phyloP scores from a whole-genome alignment of 2,888 invertebrate species.

The Sussaba pulchella region DNA sequence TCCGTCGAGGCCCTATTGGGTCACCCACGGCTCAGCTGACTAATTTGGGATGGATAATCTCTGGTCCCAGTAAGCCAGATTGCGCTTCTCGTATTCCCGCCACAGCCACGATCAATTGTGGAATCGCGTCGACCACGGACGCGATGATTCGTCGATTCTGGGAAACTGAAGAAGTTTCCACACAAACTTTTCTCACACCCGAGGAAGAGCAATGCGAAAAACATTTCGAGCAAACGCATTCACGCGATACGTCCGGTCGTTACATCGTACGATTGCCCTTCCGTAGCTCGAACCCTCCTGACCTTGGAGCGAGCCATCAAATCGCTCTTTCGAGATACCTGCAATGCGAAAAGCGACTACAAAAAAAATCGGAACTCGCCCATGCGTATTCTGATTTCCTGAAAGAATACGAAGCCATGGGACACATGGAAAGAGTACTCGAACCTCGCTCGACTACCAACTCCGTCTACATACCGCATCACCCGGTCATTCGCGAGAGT shows the following conservation, averaged over 20 bases:
- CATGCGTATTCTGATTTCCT: conserved; percentile 62
- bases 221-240: conserved; percentile 67
- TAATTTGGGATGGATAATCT: conserved; percentile 59
- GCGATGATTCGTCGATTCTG: conserved; percentile 62
- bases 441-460: not conserved
- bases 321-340: conserved; percentile 68
- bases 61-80: conserved; percentile 16
- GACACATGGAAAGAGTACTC: conserved; percentile 60
- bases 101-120: not conserved
- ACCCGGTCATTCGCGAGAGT: not conserved
- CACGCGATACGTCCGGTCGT: conserved; percentile 66
- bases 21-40: conserved; percentile 51
- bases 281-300: conserved; percentile 43
- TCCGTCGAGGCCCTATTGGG: conserved; percentile 15
- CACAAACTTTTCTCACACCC: conserved; percentile 60
- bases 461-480: conserved; percentile 24
- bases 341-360: conserved; percentile 50
- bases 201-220: conserved; percentile 66
- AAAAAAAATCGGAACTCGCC: conserved; percentile 24
- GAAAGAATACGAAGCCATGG: conserved; percentile 56
- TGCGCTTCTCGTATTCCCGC: not conserved
- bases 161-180: conserved; percentile 70
- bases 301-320: conserved; percentile 66
- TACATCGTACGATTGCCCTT: conserved; percentile 73
- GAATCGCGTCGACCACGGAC: conserved; percentile 4